These are phyloP conservation scores for Alethe diademata DNA, from an alignment of 2,113 vertebrate species.

Conservation along the genomic window DNA sequence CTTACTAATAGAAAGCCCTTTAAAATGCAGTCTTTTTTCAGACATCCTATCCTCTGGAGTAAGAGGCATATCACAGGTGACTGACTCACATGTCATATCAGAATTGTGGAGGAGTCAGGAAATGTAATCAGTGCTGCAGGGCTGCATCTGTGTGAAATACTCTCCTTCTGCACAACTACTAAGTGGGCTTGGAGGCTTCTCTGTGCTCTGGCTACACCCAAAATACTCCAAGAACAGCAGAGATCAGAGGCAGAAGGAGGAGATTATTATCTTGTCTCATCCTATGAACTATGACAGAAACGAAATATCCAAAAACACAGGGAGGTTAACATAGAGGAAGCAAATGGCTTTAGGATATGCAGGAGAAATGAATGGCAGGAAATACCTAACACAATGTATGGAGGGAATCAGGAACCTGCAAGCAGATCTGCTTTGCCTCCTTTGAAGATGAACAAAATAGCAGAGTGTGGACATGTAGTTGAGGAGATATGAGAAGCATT, in stretches of 20 bases:
- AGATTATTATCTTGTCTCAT: neutral
- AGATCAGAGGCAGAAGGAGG: neutral
- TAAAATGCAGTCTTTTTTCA: neutral
- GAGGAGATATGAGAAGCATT: neutral
- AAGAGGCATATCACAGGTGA: neutral
- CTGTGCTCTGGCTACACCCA: neutral
- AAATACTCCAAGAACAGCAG: neutral
- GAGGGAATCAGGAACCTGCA: neutral
- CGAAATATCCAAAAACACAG: neutral
- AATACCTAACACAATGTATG: neutral
- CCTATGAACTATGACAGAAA: neutral
- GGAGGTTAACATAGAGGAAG: neutral
- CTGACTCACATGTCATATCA: neutral
- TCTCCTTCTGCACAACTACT: accelerated
- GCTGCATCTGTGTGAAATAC: neutral
- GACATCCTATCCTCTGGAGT: neutral
- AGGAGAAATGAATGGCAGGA: neutral
- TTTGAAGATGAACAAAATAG: neutral
- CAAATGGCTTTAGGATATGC: neutral
- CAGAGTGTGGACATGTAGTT: neutral
- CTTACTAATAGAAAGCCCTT: neutral
- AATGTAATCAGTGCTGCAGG: neutral
- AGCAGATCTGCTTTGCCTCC: neutral
- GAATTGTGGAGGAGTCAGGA: neutral
- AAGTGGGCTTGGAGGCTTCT: neutral